phyloP scores from a whole-genome alignment of 1,140 invertebrate species.

The Drosophila ironensis region DNA sequence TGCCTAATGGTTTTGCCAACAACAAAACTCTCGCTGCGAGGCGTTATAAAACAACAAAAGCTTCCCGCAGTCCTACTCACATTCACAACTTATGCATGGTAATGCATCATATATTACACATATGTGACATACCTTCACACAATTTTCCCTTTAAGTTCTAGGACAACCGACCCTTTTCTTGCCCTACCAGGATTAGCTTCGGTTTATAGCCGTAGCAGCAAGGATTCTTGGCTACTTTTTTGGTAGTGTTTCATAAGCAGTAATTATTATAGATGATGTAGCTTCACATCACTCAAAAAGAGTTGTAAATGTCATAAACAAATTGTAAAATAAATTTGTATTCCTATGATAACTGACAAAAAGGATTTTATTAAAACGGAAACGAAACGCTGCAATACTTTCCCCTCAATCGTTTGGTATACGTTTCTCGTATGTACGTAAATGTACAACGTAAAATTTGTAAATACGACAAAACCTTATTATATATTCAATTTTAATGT shows the following conservation, averaged over 20 bases:
- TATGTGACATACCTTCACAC: no score
- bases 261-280: conserved; percentile 20
- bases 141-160: conserved; percentile 53
- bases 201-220: conserved; percentile 18
- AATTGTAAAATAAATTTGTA: no score
- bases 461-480: no score
- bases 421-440: no score
- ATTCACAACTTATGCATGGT: conserved; percentile 54
- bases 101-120: conserved; percentile 68
- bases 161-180: conserved; percentile 29
- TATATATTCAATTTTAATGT: no score
- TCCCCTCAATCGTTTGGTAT: no score
- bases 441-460: no score
- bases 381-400: no score
- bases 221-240: background rate
- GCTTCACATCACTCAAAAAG: background rate
- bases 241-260: conserved; percentile 8
- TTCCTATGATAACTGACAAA: no score
- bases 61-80: conserved; percentile 14
- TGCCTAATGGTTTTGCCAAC: conserved; percentile 70
- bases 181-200: conserved; percentile 13
- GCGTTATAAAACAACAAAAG: conserved; percentile 65
- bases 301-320: no score
- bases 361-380: no score
- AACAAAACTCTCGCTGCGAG: conserved; percentile 45